Conservation (phyloP, 2,888 invertebrate genomes). For the Teleogryllus oceanicus region DNA sequence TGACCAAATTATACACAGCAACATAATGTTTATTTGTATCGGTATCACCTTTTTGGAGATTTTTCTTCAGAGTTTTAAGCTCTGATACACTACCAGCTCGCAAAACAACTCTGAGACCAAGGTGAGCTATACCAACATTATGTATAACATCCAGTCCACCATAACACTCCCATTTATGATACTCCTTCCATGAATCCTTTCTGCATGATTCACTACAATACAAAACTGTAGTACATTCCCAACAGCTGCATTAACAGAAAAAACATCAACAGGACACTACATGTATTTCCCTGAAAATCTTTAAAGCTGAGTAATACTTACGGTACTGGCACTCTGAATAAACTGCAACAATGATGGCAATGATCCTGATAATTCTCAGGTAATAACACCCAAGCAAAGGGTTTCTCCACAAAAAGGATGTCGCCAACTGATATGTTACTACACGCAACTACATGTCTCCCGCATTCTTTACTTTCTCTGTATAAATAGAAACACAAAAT, state of each 20-base stretch:
- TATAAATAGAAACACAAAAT: slow-evolving; percentile 34
- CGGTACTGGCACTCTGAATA: slow-evolving; percentile 61
- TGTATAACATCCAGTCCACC: slow-evolving; percentile 60
- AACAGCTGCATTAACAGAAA: slow-evolving; percentile 56
- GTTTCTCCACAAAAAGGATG: slow-evolving; percentile 73
- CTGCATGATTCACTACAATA: slow-evolving; percentile 68
- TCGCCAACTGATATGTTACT: slow-evolving; percentile 62
- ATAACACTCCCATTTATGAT: slow-evolving; percentile 70
- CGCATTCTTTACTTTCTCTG: slow-evolving; percentile 56
- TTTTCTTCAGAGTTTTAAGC: neutral
- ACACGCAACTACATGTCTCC: slow-evolving; percentile 64
- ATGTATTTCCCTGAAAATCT: slow-evolving; percentile 29
- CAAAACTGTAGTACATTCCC: slow-evolving; percentile 59
- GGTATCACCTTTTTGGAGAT: neutral
- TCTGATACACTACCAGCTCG: slow-evolving; percentile 44
- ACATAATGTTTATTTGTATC: slow-evolving; percentile 51
- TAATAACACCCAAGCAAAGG: slow-evolving; percentile 72
- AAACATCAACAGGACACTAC: neutral
- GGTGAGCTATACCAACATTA: slow-evolving; percentile 72
- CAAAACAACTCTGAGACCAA: slow-evolving; percentile 68
- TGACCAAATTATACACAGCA: slow-evolving; percentile 66
- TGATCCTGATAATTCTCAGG: slow-evolving; percentile 52
- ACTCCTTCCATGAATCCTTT: slow-evolving; percentile 51
- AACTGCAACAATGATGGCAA: slow-evolving; percentile 72
- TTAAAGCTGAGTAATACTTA: slow-evolving; percentile 47